These are phyloP conservation scores for Geophilus truncorum DNA, from an alignment of 2,888 invertebrate genomes.

Conservation along the genomic window DNA sequence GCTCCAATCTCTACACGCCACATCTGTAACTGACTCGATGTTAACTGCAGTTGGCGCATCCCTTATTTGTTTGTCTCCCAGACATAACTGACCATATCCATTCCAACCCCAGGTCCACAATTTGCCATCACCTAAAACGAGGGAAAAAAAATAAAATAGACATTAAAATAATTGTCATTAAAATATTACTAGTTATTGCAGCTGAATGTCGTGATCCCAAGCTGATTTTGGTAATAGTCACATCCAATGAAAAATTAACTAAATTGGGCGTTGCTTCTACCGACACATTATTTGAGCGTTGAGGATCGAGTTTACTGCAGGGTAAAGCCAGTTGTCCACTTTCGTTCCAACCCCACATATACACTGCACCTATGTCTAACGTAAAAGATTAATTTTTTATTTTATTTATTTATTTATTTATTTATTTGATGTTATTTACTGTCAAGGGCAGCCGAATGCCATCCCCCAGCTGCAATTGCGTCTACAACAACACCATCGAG, in stretches of 20 bases:
- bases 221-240: slow-evolving; percentile 52
- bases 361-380: slow-evolving; percentile 63
- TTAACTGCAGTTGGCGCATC: slow-evolving; percentile 46
- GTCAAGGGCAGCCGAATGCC: slow-evolving; percentile 71
- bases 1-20: slow-evolving; percentile 10
- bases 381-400: not conserved
- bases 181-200: slow-evolving; percentile 59
- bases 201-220: slow-evolving; percentile 76
- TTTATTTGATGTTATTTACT: not conserved
- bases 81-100: slow-evolving; percentile 71
- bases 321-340: slow-evolving; percentile 73
- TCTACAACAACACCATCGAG: slow-evolving; percentile 68
- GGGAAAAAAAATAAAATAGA: slow-evolving; percentile 40
- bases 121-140: slow-evolving; percentile 60
- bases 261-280: slow-evolving; percentile 39
- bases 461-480: slow-evolving; percentile 72
- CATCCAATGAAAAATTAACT: slow-evolving; percentile 38
- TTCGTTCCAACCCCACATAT: slow-evolving; percentile 88
- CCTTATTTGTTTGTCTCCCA: slow-evolving; percentile 40
- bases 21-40: not conserved
- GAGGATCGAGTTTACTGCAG: not conserved
- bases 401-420: not conserved
- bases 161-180: not conserved
- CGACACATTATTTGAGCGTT: slow-evolving; percentile 32
- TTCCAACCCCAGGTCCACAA: slow-evolving; percentile 76